phyloP scores from a whole-genome alignment of 2,888 invertebrate species.

The Trissoscelio sp. region DNA sequence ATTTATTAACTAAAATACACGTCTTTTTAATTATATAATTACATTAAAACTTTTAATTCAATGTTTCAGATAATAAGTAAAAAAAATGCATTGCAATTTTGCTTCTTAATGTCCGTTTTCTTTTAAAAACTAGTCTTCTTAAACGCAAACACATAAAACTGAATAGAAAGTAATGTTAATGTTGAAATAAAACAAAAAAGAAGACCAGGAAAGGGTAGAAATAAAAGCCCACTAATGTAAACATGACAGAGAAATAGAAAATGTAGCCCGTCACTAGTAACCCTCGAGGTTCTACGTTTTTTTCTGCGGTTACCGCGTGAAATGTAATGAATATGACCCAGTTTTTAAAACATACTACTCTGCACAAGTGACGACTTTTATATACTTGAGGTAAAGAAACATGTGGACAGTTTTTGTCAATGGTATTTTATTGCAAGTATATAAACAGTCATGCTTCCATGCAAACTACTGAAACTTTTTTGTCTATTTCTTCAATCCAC shows the following conservation, averaged over 20 bases:
- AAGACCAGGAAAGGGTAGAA: slow-evolving; percentile 3
- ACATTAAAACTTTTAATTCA: no score
- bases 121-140: no score
- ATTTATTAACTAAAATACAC: no score
- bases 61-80: no score
- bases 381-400: slow-evolving; percentile 16
- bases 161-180: slow-evolving; percentile 76
- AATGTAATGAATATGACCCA: slow-evolving; percentile 79
- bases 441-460: not conserved
- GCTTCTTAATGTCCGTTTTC: no score
- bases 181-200: slow-evolving; percentile 20
- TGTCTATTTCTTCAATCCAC: not conserved
- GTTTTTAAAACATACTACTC: slow-evolving; percentile 74
- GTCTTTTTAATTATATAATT: no score
- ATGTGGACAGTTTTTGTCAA: not conserved
- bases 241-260: slow-evolving; percentile 59
- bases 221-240: slow-evolving; percentile 60
- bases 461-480: no score
- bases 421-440: not conserved
- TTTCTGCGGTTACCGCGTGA: slow-evolving; percentile 60
- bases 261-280: slow-evolving; percentile 53
- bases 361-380: slow-evolving; percentile 75
- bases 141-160: no score
- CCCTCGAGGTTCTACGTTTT: slow-evolving; percentile 63
- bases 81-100: no score